Evolutionary conservation across 2,797 vertebrate genomes (phyloP), one percentile per base, ranked within the genome.

Genomic region (Coracias cyanogaster): DNA sequence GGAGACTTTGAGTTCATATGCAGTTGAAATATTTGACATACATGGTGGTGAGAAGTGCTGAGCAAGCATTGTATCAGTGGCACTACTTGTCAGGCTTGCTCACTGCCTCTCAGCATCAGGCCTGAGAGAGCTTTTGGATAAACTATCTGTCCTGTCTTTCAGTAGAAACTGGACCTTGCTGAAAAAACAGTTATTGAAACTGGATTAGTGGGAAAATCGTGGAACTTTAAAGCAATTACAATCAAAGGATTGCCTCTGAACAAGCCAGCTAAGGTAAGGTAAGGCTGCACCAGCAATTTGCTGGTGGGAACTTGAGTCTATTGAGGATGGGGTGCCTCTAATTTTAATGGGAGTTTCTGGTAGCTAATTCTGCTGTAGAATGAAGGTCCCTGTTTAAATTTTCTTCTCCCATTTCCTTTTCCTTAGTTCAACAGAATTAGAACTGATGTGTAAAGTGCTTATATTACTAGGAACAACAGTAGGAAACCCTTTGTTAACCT

Each of bases 401-500:
- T 93, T 89, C 22, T 84, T 91, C 52, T 86, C 64, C 78, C 57
- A 91, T 95, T 94, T 93, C 95, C 94, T 92, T 93, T 94, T 92
- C 70, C 81, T 87, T 51, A 55, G 57, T 82, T 91, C 92, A 94
- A 84, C 67, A 65, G 82, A 91, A 93, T 96, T 96, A 96, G 91
- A 80, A 71, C 82, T 78, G 35, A 79, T 83, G 65, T 94, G 96
- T 89, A 95, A 95, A 95, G 71, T 82, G 72, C 91, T 94, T 89
- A 52, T 81, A 79, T 79, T 92, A 96, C 89, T 86, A 93, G 58
- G 72, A 96, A 96, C 96, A 95, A 93, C 70, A 87, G 86, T 90
- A 90, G 81, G 85, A 91, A 97, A 90, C 74, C 89, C 92, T 41
- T 90, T 92, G 91, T 93, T 96, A 95, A 96, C 94, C 82, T 94